Base-by-base conservation (phyloP, 2,888 invertebrate species). In the Endotricha flammealis region DNA sequence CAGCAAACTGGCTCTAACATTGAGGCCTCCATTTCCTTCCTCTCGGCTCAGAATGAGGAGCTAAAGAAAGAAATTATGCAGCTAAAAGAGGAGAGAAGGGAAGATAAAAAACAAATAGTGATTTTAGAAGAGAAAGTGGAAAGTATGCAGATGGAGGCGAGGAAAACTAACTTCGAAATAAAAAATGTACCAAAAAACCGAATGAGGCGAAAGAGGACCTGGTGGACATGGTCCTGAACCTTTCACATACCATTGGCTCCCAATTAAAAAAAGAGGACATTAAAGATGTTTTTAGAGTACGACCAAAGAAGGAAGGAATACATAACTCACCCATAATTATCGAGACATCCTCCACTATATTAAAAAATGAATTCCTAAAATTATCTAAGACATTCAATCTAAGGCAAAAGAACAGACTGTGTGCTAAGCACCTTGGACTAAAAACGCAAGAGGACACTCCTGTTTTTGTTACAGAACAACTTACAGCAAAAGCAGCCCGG, bases 371-470 rank as follows among this genome's bases (percentile, higher is more conserved):
- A 7, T 11, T 34, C 3, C 17, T 34, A 3, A 39, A 27, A 13
- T 22, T 16, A n/a, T 16, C 17, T 10, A 39, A 34, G 14, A 4
- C 27, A 7, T 37, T 32, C 11, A 38, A 38, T 14, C n/a, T 23
- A 5, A 29, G 13, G 10, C 14, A 33, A 10, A 33, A 33, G 24
- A 30, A 12, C 2, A 38, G 30, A 12, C 8, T 38, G 7, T 17
- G 33, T 20, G 38, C 38, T 8, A 38, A 38, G 22, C 38, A 38
- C 12, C 29, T 38, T 4, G 38, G 38, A 3, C 13, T 33, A 3
- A 12, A 11, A 4, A 28, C 13, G 1, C 7, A 9, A 1, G 38
- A 38, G 17, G 38, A 33, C 1, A 38, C 33, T 0, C 33, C 38
- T 7, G n/a, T 38, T 11, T 38, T 38, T 17, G 24, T 33, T 10